phyloP scores from a whole-genome alignment of 2,797 vertebrate genomes.

The Amblyraja radiata region DNA sequence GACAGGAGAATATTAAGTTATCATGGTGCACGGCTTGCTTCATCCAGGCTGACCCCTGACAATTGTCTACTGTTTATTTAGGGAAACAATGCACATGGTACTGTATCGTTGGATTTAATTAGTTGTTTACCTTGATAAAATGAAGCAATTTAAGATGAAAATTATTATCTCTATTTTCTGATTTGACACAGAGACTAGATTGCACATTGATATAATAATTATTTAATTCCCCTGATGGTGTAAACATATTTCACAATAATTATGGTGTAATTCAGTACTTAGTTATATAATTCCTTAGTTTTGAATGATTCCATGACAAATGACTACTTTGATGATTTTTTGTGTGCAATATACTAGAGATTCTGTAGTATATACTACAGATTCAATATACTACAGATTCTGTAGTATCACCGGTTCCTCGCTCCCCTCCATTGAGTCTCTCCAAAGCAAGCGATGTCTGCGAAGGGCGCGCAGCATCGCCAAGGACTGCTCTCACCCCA shows the following conservation, averaged over 20 bases:
- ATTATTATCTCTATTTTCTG: not conserved
- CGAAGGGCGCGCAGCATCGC: too few relatives aligned
- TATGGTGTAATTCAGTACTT: not conserved
- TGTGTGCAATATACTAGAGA: not conserved
- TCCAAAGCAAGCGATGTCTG: too few relatives aligned
- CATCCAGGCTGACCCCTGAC: not conserved
- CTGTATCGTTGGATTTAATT: not conserved
- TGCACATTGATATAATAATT: not conserved
- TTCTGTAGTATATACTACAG: too few relatives aligned
- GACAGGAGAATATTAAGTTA: slow-evolving; percentile 20
- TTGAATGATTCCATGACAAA: not conserved
- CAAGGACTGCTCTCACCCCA: too few relatives aligned
- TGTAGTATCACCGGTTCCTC: too few relatives aligned
- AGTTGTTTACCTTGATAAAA: not conserved
- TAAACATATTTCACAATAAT: not conserved
- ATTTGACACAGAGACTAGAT: not conserved
- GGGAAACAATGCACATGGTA: not conserved
- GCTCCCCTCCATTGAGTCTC: too few relatives aligned
- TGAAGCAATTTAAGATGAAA: not conserved
- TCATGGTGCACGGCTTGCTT: not conserved
- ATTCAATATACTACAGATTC: too few relatives aligned
- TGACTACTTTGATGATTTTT: not conserved
- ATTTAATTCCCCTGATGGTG: not conserved
- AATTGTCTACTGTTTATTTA: not conserved
- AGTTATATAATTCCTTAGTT: not conserved